phyloP scores from a whole-genome alignment of 2,797 vertebrate species.

The Fundulus diaphanus region DNA sequence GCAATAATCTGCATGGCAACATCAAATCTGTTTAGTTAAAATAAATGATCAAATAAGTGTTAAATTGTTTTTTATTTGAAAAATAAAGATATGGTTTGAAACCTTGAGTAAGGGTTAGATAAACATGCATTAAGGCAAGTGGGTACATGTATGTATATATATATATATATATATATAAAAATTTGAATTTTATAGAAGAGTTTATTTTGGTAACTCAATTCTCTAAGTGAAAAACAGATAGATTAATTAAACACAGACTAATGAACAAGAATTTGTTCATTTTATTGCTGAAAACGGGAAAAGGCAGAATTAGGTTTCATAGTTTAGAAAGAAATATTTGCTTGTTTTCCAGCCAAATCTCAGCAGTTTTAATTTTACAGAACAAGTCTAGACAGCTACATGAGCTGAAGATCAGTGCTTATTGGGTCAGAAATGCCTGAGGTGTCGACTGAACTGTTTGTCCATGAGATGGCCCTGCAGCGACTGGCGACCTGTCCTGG shows the following conservation, averaged over 20 bases:
- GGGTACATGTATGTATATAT: not conserved
- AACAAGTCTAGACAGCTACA: conserved; percentile 11
- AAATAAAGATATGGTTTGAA: not conserved
- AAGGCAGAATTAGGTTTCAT: not conserved
- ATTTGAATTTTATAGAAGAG: not conserved
- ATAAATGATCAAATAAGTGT: no score
- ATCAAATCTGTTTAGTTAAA: not conserved
- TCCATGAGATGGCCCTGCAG: conserved; percentile 39
- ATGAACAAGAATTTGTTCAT: not conserved
- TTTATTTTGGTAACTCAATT: not conserved
- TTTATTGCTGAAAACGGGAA: not conserved
- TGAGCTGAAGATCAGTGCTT: conserved; percentile 23
- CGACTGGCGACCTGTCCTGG: conserved; percentile 41
- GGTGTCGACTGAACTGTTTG: conserved; percentile 24
- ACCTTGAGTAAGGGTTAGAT: not conserved
- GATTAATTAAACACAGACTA: not conserved
- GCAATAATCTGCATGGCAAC: not conserved
- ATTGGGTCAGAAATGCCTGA: conserved; percentile 33
- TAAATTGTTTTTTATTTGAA: not conserved
- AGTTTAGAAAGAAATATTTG: not conserved
- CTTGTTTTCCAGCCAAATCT: not conserved
- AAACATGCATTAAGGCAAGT: not conserved
- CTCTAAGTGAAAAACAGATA: not conserved
- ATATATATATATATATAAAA: no score
- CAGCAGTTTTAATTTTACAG: not conserved